Base-by-base conservation (phyloP, 2,888 invertebrate genomes). In the Leuctra nigra region DNA sequence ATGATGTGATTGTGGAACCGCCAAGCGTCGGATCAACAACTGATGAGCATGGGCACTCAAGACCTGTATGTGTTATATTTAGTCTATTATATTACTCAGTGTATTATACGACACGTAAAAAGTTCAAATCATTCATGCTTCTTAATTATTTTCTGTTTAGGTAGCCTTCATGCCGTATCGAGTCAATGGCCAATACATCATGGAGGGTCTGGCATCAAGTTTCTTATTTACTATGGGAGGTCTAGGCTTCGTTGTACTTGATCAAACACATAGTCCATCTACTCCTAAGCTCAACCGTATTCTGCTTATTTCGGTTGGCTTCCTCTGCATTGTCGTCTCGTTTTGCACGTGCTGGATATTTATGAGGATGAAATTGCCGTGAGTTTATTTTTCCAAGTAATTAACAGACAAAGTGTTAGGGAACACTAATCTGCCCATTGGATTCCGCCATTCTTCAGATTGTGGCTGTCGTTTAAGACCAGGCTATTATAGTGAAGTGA, bases 1-100 rank as follows among this genome's bases (percentile, higher is more conserved):
- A 99, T 73, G 98, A 99, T 75, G 95, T 99, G 7, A 99, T 99
- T 69, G 95, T 97, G 58, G 99, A 99, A 73, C 98, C 98, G 1
- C 98, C 98, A 6, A 93, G 95, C 71, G 93, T 95, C 59, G 98
- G 98, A 23, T 95, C 95, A 1, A 96, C 96, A 1, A 96, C 97
- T 23, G 98, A 99, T 73, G 98, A 98, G 71, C 88, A 91, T 71
- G 99, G 99, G 1, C 94, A 97, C 70, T 91, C 93, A 14, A 81
- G 92, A 67, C 97, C 98, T 16, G 97, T 91, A 76, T 77, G 78
- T 68, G 63, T 57, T 20, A 57, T 7, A 9, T 46, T n/a, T 47
- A 16, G 20, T 4, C 20, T 47, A 47, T 33, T 9, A 33, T 33
- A 9, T 33, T 33, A 33, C 33, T n/a, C n/a, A n/a, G n/a, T n/a